Conservation (phyloP, 2,888 invertebrate species). For the Troides helena region DNA sequence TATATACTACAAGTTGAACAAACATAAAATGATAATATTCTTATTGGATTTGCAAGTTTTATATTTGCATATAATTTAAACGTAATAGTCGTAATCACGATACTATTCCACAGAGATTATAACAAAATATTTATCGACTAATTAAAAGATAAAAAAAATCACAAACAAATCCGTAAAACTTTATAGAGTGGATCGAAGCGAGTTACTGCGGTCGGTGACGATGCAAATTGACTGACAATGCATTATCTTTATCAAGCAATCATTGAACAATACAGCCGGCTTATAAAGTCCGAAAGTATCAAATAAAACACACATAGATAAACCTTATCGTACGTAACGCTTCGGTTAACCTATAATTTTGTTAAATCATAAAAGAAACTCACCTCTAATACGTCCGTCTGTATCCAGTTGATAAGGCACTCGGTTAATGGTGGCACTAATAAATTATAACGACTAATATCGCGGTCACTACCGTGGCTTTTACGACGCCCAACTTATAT, state of each 20-base stretch:
- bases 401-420: slow-evolving; percentile 37
- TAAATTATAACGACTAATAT: slow-evolving; percentile 45
- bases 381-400: slow-evolving; percentile 45
- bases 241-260: slow-evolving; percentile 42
- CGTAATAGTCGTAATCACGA: neutral
- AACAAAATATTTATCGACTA: neutral
- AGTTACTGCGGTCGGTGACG: slow-evolving; percentile 29
- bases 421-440: slow-evolving; percentile 47
- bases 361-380: slow-evolving; percentile 41
- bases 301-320: slow-evolving; percentile 39
- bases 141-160: neutral
- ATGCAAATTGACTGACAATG: slow-evolving; percentile 33
- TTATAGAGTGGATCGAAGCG: slow-evolving; percentile 13
- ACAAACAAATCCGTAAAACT: neutral
- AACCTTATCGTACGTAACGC: slow-evolving; percentile 17
- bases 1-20: neutral
- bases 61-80: neutral
- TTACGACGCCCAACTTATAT: slow-evolving; percentile 39
- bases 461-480: slow-evolving; percentile 36
- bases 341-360: slow-evolving; percentile 28
- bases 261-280: slow-evolving; percentile 39
- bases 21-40: neutral
- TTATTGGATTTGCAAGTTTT: neutral
- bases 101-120: neutral
- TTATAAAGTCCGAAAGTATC: slow-evolving; percentile 38